A percentile compares a stretch with the other conserved stretches of the same genome.
Evolutionary conservation across 2,797 vertebrate genomes (phyloP).

Genomic region (Manis crassicaudata): DNA sequence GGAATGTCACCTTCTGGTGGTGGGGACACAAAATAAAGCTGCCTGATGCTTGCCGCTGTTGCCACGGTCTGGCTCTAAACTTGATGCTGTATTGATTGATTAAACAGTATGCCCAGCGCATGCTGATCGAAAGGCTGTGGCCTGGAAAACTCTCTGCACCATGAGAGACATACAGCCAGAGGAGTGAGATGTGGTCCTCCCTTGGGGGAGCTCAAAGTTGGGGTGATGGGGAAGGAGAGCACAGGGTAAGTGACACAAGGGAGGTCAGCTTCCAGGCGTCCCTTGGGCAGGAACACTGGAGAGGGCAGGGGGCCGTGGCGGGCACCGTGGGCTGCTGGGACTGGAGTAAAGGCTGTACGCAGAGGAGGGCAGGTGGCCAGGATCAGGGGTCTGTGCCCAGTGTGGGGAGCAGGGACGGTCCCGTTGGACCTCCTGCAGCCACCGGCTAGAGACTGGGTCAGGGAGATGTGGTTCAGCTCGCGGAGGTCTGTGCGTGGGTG

Average conservation of each 20-base stretch:
- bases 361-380: background rate
- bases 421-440: background rate
- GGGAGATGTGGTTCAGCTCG: background rate
- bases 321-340: background rate
- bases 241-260: background rate
- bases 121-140: background rate
- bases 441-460: background rate
- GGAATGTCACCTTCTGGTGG: background rate
- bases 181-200: background rate
- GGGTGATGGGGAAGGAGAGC: rapidly evolving
- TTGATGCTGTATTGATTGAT: background rate
- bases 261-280: background rate
- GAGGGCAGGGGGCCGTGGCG: rapidly evolving
- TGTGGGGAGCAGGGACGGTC: rapidly evolving
- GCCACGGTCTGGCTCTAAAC: background rate
- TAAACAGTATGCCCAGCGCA: background rate
- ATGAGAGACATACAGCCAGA: rapidly evolving
- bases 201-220: background rate
- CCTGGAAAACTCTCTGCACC: background rate
- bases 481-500: background rate
- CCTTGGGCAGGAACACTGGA: too few species aligned
- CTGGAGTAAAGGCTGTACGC: background rate
- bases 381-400: background rate
- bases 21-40: background rate
- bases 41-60: rapidly evolving